Evolutionary conservation across 2,113 vertebrate genomes (phyloP).

Genomic region (Aramus guarauna): DNA sequence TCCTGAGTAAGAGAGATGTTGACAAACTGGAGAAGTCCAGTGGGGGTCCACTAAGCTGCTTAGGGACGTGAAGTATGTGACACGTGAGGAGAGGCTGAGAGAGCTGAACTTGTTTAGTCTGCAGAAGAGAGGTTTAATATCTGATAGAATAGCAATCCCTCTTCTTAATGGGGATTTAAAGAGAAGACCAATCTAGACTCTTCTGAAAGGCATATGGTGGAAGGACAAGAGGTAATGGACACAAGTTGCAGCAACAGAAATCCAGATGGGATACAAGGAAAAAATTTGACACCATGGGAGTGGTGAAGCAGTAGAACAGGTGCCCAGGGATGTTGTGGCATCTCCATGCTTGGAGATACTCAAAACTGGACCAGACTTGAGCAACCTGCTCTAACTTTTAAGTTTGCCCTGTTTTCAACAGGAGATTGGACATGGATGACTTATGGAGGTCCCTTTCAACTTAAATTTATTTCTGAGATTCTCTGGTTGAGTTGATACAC

Average conservation of each 20-base stretch:
- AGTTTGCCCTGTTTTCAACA: background rate
- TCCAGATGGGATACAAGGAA: background rate
- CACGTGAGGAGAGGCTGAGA: background rate
- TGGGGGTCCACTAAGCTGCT: background rate
- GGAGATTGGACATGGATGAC: background rate
- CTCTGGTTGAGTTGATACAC: background rate
- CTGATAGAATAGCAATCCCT: background rate
- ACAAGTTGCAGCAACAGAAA: background rate
- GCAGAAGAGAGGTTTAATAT: background rate
- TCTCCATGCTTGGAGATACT: background rate
- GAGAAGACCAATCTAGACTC: background rate
- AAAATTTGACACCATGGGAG: background rate
- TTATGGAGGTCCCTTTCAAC: background rate
- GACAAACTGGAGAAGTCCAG: background rate
- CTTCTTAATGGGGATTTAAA: background rate
- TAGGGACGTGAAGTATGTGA: background rate
- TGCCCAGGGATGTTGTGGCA: background rate
- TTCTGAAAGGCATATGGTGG: background rate
- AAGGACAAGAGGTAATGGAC: background rate
- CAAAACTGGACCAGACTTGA: background rate
- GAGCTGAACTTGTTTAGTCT: background rate
- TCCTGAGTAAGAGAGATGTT: background rate
- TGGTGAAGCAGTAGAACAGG: background rate
- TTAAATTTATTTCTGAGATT: background rate
- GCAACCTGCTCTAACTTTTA: background rate